phyloP scores from a whole-genome alignment of 2,797 vertebrate genomes.

The Pelodytes ibericus region DNA sequence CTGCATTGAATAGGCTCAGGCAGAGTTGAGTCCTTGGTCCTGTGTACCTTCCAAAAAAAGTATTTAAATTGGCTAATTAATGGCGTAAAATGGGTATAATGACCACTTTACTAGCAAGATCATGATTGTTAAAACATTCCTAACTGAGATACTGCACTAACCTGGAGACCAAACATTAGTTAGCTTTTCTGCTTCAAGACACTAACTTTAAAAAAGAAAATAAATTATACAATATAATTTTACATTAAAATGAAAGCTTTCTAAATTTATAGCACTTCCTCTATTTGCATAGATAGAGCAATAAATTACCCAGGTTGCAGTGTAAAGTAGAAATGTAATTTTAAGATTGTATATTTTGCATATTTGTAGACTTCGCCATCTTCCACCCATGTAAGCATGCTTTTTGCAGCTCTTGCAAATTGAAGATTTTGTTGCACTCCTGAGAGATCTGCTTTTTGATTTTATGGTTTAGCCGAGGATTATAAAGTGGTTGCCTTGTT shows the following conservation, averaged over 20 bases:
- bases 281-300: not conserved
- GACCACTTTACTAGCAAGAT: too few relatives aligned
- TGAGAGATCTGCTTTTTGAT: slow-evolving; percentile 9
- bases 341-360: not conserved
- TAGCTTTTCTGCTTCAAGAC: too few relatives aligned
- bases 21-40: too few relatives aligned
- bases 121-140: too few relatives aligned
- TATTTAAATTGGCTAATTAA: too few relatives aligned
- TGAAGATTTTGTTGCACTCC: slow-evolving; percentile 14
- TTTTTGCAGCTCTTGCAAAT: slow-evolving; percentile 12
- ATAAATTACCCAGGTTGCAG: not conserved
- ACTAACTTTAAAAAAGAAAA: too few relatives aligned
- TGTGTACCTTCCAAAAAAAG: too few relatives aligned
- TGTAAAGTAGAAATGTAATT: not conserved
- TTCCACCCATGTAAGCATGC: not conserved
- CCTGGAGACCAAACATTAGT: too few relatives aligned
- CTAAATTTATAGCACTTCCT: not conserved
- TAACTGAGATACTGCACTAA: too few relatives aligned
- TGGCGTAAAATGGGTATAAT: too few relatives aligned
- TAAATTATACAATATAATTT: too few relatives aligned
- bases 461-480: slow-evolving; percentile 13
- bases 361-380: not conserved
- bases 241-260: not conserved
- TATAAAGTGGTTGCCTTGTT: not conserved
- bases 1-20: too few relatives aligned